Base-by-base conservation (phyloP, 2,888 invertebrate species). In the Euproctis similis region DNA sequence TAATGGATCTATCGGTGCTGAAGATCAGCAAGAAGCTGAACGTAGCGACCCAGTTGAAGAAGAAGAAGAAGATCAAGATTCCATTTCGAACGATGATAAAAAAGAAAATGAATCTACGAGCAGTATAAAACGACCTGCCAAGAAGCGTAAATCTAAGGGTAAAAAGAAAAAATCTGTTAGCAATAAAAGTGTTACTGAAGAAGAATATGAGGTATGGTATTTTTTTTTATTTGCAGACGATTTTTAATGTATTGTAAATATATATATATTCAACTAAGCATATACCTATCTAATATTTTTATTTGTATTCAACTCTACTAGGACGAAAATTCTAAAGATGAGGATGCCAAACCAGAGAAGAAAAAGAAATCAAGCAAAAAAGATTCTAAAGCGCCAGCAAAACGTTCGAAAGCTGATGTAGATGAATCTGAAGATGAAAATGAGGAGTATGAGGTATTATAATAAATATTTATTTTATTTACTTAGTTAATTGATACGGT, bases 371-470 rank as follows among this genome's bases (percentile, higher is more conserved):
- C 62, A 9, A 54, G 62, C 9, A 54, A 59, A 25, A 56, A 57
- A 30, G 60, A 68, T 9, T 74, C 68, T 47, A 46, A 52, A 20
- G n/a, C n/a, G n/a, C 52, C 70, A 18, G 36, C 70, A 11, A 81
- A 81, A 40, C 65, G 50, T 46, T 27, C 67, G 4, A 82, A 74
- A 46, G 63, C 60, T 33, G 65, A 73, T 10, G 78, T 78, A 53
- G 74, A 75, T 34, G 65, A 68, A 21, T 70, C 72, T 33, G 86
- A 76, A 42, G 86, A 87, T 56, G 86, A 87, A 41, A 87, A 87
- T 60, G 88, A 88, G 22, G 87, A 89, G 45, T 89, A 87, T 71
- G 88, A 88, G 75, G 88, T 87, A 48, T n/a, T n/a, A 24, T 4
- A 4, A 14, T 14, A 14, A 14, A 4, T 14, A 6, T 14, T 6